Evolutionary conservation across 1,140 invertebrate genomes (phyloP), one percentile per base, ranked within the genome.

Genomic region (Eumaeus atala): DNA sequence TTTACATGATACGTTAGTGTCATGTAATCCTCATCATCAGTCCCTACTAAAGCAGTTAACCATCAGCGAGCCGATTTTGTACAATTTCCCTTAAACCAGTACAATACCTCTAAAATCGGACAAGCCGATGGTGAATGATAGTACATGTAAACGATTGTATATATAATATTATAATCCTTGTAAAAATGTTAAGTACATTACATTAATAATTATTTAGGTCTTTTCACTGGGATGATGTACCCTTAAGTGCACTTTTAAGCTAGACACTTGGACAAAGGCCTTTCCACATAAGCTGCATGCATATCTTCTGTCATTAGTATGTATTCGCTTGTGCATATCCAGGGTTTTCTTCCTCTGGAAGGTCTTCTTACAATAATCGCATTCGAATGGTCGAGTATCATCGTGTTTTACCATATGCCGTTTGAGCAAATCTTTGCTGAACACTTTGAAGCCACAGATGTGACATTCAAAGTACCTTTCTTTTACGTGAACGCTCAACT

Each of bases 391-490:
- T 4, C 89, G 77, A 16, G 90, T 87, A 6, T 91, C 91, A 6
- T 90, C 90, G 59, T 93, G 91, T 9, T 88, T 91, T 12, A 92
- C 80, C 87, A 94, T 93, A 74, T 83, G 79, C 1, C 58, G 52
- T 11, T 62, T 73, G 21, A 81, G 48, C 9, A 64, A 17, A 9
- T 73, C 66, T 2, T 63, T 74, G 28, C 64, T 70, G 14, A 77
- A 84, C 0, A 74, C 67, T 53, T 71, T 75, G 8, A 76, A 75
- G 0, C 75, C 76, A 51, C 80, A 84, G 2, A 78, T 61, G 1
- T 78, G 64, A 16, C 80, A 84, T 0, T 64, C 51, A 1, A 73
- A 50, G 0, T 53, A 56, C 34, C 68, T 74, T 35, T 77, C 67
- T 18, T 79, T 84, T 38, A 82, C 59, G 64, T 84, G 81, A 0